Conservation (phyloP, 2,113 vertebrate genomes). For the Lonchura striata region DNA sequence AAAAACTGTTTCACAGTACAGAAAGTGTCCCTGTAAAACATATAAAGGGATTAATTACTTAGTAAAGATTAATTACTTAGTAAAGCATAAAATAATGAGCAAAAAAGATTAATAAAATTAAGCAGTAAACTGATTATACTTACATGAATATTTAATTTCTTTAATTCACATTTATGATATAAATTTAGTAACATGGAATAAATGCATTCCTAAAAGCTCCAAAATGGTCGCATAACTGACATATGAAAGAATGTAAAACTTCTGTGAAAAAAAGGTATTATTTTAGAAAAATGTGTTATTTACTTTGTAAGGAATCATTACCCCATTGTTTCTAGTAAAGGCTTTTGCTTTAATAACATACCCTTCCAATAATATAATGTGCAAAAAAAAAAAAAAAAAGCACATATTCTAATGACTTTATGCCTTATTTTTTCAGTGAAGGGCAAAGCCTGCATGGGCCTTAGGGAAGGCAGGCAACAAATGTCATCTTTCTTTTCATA, state of each 20-base stretch:
- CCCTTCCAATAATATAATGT: background rate
- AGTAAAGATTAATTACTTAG: background rate
- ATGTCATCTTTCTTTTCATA: constrained; percentile 14
- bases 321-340: background rate
- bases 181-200: background rate
- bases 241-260: background rate
- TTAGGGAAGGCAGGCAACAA: background rate
- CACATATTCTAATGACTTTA: background rate
- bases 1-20: background rate
- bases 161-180: background rate
- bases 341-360: background rate
- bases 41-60: background rate
- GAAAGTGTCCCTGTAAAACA: background rate
- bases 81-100: background rate
- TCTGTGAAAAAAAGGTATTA: background rate
- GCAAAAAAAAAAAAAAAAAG: background rate
- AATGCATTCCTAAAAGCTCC: background rate
- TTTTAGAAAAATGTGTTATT: background rate
- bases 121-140: background rate
- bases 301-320: background rate
- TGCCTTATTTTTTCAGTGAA: constrained; percentile 1
- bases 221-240: background rate
- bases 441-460: background rate
- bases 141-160: background rate
- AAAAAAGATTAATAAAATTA: background rate